A percentile compares a stretch with the other conserved stretches of the same genome.
Conservation (phyloP, 2,113 vertebrate genomes). For the Heterotilapia buettikoferi region DNA sequence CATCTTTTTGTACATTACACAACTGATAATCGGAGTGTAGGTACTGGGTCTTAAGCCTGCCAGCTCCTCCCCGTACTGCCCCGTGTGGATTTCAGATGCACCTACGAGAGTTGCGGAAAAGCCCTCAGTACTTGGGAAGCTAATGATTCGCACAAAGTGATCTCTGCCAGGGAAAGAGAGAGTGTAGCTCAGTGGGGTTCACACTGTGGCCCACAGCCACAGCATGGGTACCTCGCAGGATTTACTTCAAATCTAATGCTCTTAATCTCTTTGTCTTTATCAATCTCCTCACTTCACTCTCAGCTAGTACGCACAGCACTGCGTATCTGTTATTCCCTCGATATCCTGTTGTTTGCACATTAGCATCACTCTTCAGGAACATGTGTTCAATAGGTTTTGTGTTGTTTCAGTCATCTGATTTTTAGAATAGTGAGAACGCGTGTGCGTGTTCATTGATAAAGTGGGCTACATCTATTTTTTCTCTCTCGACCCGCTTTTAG, state of each 20-base stretch:
- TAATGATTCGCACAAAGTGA: slow-evolving; percentile 54
- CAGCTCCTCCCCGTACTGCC: slow-evolving; percentile 1
- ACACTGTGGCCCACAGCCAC: slow-evolving; percentile 22
- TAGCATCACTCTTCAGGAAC: neutral
- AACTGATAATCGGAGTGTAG: slow-evolving; percentile 18
- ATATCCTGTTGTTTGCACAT: neutral
- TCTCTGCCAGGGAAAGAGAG: slow-evolving; percentile 22
- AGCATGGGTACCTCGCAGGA: slow-evolving; percentile 25
- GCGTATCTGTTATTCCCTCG: neutral
- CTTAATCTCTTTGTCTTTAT: slow-evolving; percentile 6
- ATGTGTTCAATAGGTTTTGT: neutral
- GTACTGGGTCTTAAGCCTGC: neutral
- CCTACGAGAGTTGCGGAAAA: slow-evolving; percentile 3
- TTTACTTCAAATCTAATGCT: slow-evolving; percentile 23
- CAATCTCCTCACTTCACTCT: neutral
- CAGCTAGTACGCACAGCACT: neutral
- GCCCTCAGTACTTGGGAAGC: slow-evolving; percentile 8
- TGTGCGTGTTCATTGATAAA: neutral
- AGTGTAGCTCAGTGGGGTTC: slow-evolving; percentile 33
- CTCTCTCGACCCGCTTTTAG: neutral
- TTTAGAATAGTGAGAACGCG: neutral
- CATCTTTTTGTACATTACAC: slow-evolving; percentile 25
- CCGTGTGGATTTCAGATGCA: slow-evolving; percentile 11
- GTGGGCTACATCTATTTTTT: neutral
- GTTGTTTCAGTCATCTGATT: neutral